Conservation (phyloP, 92 coral and sea anemone species). For the Parazoanthus darwini region DNA sequence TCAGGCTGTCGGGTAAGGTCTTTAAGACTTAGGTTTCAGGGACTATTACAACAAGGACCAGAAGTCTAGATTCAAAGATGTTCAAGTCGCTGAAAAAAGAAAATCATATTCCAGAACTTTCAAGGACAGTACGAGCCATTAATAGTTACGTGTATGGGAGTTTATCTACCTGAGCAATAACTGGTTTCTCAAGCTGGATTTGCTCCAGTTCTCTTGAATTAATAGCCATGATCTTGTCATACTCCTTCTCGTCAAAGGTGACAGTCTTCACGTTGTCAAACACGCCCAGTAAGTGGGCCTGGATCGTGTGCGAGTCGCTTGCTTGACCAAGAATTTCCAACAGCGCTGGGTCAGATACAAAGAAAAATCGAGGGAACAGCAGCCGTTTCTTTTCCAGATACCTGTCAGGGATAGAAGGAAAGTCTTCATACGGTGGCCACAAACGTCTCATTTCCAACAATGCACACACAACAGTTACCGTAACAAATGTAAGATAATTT, state of each 20-base stretch:
- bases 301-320: conserved; percentile 99
- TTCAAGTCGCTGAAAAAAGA: too few species aligned
- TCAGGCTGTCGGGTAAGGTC: too few species aligned
- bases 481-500: too few species aligned
- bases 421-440: neutral
- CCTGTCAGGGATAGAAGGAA: conserved; percentile 39
- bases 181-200: conserved; percentile 87
- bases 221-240: conserved; percentile 92
- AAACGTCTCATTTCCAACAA: neutral
- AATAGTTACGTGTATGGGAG: neutral
- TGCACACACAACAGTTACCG: neutral
- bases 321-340: conserved; percentile 99
- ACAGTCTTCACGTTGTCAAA: conserved; percentile 97
- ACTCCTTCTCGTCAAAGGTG: conserved; percentile 95
- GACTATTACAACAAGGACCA: too few species aligned
- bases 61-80: too few species aligned
- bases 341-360: conserved; percentile 99
- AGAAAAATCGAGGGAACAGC: conserved; percentile 98
- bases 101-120: too few species aligned
- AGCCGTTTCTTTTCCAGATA: conserved; percentile 98
- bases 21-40: too few species aligned
- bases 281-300: conserved; percentile 93
- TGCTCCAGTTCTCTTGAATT: conserved; percentile 91
- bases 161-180: conserved; percentile 86
- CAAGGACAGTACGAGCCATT: too few species aligned